These are phyloP conservation scores for Parascotia fuliginaria DNA, from an alignment of 2,888 invertebrate species.

Conservation along the genomic window DNA sequence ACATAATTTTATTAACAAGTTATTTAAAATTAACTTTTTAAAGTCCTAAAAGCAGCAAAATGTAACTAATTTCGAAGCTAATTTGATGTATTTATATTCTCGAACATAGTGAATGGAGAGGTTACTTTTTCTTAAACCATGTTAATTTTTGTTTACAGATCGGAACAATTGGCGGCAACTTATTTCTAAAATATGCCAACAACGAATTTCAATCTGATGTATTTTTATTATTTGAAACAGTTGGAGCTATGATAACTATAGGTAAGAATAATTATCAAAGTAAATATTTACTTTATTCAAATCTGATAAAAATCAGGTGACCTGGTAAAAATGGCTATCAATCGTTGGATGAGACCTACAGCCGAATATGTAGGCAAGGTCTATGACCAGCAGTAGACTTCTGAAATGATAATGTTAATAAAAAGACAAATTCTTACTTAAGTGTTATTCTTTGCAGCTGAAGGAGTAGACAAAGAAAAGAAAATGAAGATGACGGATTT, in stretches of 20 bases:
- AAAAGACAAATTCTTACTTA: background rate
- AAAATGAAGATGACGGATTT: slow-evolving; percentile 70
- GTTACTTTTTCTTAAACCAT: background rate
- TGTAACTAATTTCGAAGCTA: too few species aligned
- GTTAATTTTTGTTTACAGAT: slow-evolving; percentile 65
- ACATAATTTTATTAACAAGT: too few species aligned
- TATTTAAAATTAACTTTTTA: too few species aligned
- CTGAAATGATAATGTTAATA: too few species aligned
- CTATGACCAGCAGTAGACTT: too few species aligned
- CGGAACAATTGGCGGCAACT: slow-evolving; percentile 89
- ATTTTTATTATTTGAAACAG: slow-evolving; percentile 80
- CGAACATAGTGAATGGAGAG: too few species aligned
- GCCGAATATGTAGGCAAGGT: too few species aligned
- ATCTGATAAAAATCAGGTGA: too few species aligned
- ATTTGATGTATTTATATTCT: too few species aligned
- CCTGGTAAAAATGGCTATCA: too few species aligned
- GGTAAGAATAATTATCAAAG: slow-evolving; percentile 43
- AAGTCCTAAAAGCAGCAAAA: too few species aligned
- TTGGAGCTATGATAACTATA: slow-evolving; percentile 60
- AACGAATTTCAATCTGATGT: slow-evolving; percentile 90
- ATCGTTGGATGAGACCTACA: too few species aligned
- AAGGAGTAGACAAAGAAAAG: slow-evolving; percentile 37
- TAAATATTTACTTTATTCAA: background rate
- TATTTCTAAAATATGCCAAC: slow-evolving; percentile 88
- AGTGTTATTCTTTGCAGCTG: slow-evolving; percentile 44